Conservation (phyloP, 2,113 vertebrate genomes). For the Numenius arquata region DNA sequence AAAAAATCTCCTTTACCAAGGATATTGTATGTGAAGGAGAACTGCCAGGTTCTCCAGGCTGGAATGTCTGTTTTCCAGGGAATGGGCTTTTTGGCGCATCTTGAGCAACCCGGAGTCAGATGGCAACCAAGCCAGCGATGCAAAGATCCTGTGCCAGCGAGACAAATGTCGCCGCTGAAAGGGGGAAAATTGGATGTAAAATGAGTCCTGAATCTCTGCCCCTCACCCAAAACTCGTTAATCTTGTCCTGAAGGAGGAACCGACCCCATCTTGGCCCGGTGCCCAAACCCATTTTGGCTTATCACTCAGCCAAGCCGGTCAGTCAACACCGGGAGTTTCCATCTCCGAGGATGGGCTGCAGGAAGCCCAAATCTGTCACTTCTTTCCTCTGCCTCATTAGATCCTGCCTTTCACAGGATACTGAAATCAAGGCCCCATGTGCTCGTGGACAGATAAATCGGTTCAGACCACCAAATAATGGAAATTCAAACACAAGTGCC, state of each 20-base stretch:
- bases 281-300: constrained; percentile 20
- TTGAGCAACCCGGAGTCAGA: neutral
- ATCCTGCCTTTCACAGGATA: constrained; percentile 62
- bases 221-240: neutral
- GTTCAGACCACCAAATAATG: constrained; percentile 25
- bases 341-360: constrained; percentile 40
- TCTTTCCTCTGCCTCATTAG: constrained; percentile 58
- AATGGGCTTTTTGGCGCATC: neutral
- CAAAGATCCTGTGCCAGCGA: rapidly evolving
- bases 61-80: constrained; percentile 45
- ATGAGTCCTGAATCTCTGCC: neutral
- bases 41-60: constrained; percentile 49
- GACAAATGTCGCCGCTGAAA: neutral
- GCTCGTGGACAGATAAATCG: neutral
- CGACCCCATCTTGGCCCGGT: neutral
- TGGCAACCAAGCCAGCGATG: neutral
- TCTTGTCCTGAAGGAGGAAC: constrained; percentile 15
- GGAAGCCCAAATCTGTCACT: constrained; percentile 66
- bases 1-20: constrained; percentile 12
- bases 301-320: constrained; percentile 45
- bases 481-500: neutral
- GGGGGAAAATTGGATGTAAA: neutral
- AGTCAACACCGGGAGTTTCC: constrained; percentile 55
- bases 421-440: neutral
- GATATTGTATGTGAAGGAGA: constrained; percentile 29